Percentiles rank a stretch among this genome's conserved stretches.
These are phyloP conservation scores for Vipera latastei DNA, from an alignment of 2,797 vertebrate species.

Conservation along the genomic window DNA sequence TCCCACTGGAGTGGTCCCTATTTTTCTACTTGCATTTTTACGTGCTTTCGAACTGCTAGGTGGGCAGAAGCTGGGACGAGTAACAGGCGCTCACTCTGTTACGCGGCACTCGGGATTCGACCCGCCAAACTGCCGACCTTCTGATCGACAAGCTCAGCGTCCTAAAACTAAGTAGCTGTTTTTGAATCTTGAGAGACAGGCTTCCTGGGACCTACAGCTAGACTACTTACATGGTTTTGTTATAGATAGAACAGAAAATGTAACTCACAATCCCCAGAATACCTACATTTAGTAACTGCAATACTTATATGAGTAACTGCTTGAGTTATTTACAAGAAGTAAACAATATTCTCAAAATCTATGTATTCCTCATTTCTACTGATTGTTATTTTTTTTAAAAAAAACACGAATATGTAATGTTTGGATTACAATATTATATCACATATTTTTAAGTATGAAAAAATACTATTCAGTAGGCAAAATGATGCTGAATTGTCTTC, in stretches of 20 bases:
- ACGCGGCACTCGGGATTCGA: no score
- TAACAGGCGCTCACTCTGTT: no score
- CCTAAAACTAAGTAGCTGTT: not conserved
- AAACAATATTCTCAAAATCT: not conserved
- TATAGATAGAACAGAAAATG: not conserved
- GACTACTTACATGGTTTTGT: not conserved
- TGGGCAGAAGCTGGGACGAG: no score
- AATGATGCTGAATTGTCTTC: not conserved
- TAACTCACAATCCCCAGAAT: not conserved
- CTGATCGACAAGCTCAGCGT: no score
- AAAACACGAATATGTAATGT: not conserved
- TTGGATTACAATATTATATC: not conserved
- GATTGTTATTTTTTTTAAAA: not conserved
- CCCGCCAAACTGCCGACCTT: no score
- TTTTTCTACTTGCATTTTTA: no score
- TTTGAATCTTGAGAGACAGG: not conserved
- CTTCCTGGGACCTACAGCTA: not conserved
- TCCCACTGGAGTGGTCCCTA: no score
- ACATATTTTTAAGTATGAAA: not conserved
- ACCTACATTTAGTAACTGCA: not conserved
- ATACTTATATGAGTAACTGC: not conserved
- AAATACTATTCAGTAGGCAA: not conserved
- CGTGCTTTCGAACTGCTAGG: no score
- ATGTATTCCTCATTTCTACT: not conserved
- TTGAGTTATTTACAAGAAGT: not conserved